Evolutionary conservation across 1,140 invertebrate genomes (phyloP).

Genomic region (Drosophila ananassae): DNA sequence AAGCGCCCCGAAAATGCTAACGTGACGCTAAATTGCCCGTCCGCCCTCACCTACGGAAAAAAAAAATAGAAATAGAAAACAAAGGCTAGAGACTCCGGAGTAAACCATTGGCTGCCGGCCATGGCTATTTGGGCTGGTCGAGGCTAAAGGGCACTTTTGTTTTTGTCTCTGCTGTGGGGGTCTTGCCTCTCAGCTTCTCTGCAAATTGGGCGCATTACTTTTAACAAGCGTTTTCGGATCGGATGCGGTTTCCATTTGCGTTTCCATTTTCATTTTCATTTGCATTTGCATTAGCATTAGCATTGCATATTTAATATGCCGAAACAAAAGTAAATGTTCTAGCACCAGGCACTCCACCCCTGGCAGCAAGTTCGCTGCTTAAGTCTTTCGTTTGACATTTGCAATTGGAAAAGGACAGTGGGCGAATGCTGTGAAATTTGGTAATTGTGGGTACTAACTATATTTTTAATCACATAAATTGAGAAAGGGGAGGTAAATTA

Average conservation of each 20-base stretch:
- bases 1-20: constrained; percentile 74
- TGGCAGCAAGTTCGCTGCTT: constrained; percentile 66
- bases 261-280: constrained; percentile 63
- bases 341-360: constrained; percentile 19
- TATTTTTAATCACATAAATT: not conserved
- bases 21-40: constrained; percentile 78
- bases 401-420: constrained; percentile 49
- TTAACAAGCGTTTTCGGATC: constrained; percentile 68
- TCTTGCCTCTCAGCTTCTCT: constrained; percentile 14
- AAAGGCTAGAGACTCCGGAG: not conserved
- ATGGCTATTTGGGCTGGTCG: constrained; percentile 62
- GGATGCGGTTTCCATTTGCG: constrained; percentile 55
- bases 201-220: constrained; percentile 74
- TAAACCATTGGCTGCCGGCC: constrained; percentile 30
- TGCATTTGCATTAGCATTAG: constrained; percentile 55
- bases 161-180: constrained; percentile 41
- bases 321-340: constrained; percentile 18
- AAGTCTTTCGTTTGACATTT: constrained; percentile 81
- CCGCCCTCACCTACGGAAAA: constrained; percentile 20
- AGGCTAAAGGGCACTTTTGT: constrained; percentile 79
- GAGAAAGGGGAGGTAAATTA: not conserved
- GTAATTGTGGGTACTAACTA: no score
- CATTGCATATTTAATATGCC: constrained; percentile 73
- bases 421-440: not conserved
- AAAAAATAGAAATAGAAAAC: constrained; percentile 1